Evolutionary conservation across 2,888 invertebrate species (phyloP).

Genomic region (Dynastes tityus): DNA sequence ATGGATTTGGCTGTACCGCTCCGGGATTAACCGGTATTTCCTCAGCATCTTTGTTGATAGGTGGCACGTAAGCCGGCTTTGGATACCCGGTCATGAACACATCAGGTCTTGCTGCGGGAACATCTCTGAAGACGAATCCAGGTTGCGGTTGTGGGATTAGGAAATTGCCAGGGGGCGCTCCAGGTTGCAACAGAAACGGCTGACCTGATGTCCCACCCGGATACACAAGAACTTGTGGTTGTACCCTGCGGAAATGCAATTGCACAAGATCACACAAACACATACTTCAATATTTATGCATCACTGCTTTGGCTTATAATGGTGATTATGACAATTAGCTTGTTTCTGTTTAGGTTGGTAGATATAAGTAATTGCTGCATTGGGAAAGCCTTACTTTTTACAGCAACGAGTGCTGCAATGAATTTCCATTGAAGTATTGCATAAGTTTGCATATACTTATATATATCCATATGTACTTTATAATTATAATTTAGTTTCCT

Average conservation of each 20-base stretch:
- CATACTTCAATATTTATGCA: conserved; percentile 1
- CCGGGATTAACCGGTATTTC: conserved; percentile 67
- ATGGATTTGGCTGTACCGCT: conserved; percentile 61
- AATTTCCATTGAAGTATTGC: too few species aligned
- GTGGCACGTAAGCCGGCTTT: conserved; percentile 64
- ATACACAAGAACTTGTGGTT: conserved; percentile 65
- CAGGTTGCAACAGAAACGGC: conserved; percentile 65
- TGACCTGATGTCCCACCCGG: conserved; percentile 62
- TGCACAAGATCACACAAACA: conserved; percentile 7
- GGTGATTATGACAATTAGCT: conserved; percentile 5
- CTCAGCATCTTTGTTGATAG: conserved; percentile 68
- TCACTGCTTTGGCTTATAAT: background rate
- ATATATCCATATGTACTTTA: too few species aligned
- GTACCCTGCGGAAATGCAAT: conserved; percentile 59
- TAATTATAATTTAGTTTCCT: too few species aligned
- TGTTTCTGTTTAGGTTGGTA: too few species aligned
- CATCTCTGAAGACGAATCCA: conserved; percentile 52
- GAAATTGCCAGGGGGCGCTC: conserved; percentile 64
- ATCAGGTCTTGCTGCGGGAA: conserved; percentile 57
- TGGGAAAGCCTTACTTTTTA: too few species aligned
- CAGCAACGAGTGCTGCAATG: too few species aligned
- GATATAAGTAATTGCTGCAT: background rate
- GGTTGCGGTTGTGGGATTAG: conserved; percentile 63
- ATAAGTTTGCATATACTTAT: too few species aligned
- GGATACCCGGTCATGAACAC: conserved; percentile 64